Conservation (phyloP, 2,797 vertebrate genomes). For the Ceyx erithaca region DNA sequence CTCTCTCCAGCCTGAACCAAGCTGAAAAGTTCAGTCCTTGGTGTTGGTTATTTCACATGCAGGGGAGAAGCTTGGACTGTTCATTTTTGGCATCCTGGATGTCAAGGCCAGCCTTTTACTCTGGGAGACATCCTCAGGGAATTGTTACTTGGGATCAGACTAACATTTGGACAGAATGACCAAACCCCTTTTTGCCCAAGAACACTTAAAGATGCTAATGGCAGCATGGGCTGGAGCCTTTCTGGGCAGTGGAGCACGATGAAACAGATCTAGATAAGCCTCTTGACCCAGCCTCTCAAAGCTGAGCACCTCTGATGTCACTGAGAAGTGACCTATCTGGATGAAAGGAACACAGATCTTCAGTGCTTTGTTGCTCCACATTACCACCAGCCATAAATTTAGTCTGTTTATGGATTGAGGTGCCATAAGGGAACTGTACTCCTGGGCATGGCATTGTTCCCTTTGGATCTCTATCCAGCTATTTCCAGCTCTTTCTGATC, state of each 20-base stretch:
- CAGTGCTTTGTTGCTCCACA: neutral
- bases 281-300: neutral
- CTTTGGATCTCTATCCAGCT: neutral
- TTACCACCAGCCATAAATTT: neutral
- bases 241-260: fast-evolving
- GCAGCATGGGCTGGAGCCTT: neutral
- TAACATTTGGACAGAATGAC: neutral
- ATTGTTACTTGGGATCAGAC: neutral
- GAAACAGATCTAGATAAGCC: neutral
- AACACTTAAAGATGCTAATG: neutral
- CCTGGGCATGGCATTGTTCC: neutral
- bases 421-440: neutral
- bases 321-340: neutral
- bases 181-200: neutral
- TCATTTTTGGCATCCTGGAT: neutral
- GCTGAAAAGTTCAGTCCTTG: neutral
- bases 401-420: neutral
- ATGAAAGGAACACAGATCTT: neutral
- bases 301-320: neutral
- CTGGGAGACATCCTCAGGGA: neutral
- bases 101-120: neutral
- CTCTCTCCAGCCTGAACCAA: neutral
- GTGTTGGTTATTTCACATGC: neutral
- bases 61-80: neutral
- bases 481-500: neutral